Base-by-base conservation (phyloP, 2,113 vertebrate genomes). In the Chionomys nivalis region DNA sequence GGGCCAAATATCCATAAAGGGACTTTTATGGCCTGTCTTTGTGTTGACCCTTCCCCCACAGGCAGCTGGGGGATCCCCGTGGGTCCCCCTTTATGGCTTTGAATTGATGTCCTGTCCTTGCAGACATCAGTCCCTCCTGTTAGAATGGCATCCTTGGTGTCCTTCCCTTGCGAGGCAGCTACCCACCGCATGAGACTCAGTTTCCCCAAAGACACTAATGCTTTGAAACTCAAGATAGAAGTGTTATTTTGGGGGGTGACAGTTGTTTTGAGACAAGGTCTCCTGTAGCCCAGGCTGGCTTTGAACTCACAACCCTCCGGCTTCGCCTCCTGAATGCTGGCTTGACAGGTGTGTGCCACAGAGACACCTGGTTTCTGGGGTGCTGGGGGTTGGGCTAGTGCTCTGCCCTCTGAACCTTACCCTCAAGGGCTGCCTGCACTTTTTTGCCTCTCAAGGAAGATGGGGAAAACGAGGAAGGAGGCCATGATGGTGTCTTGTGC, bases 11-110 rank as follows among this genome's bases (percentile, higher is more conserved):
- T 81, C 75, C 88, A 91, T 94, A 93, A 96, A 91, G 83, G 76
- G 73, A 68, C 77, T 96, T 95, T 95, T 91, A 91, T 68, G 28
- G 87, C 92, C 79, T 0, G 26, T 1, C 85, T 94, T 96, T 96
- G 94, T 61, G 94, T 33, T 1, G 0, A 21, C 70, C 90, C 76
- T 21, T 21, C 73, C 70, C 42, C 89, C 24, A 3, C 39, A 1
- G 0, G 36, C 86, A 47, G 93, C 89, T 33, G n/a, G 78, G 75
- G 92, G 70, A 26, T 55, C 55, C n/a, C 39, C 26, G 6, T 28
- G 70, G 17, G 31, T 21, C 28, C 87, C 63, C 85, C 94, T 93
- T 96, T 88, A 94, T 83, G n/a, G 66, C 91, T 72, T 47, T 0
- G 0, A 31, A 31, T 93, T 82, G 44, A 68, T 75, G 76, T 68